Evolutionary conservation across 2,888 invertebrate genomes (phyloP).

Genomic region (Catotricha subobsoleta): DNA sequence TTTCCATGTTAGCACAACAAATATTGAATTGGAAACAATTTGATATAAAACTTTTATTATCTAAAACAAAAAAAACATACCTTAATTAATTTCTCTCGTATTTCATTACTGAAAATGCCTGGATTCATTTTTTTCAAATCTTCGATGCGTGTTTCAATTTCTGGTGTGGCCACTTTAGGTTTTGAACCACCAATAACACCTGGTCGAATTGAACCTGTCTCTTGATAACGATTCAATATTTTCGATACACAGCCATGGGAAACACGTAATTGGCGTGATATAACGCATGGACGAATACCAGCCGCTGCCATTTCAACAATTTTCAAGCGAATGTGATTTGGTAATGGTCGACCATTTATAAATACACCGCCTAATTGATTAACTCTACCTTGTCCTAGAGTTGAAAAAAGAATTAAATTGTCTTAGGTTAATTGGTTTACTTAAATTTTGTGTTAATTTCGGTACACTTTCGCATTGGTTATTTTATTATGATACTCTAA

Average conservation of each 20-base stretch:
- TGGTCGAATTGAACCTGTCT: slow-evolving; percentile 27
- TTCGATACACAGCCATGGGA: slow-evolving; percentile 96
- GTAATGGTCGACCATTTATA: slow-evolving; percentile 91
- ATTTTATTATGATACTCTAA: too few relatives aligned
- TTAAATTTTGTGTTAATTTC: too few relatives aligned
- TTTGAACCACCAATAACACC: slow-evolving; percentile 72
- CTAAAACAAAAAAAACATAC: slow-evolving; percentile 23
- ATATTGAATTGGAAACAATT: background rate
- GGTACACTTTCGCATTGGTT: too few relatives aligned
- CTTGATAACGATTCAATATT: slow-evolving; percentile 85
- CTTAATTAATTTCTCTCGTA: slow-evolving; percentile 83
- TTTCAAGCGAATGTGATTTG: slow-evolving; percentile 84
- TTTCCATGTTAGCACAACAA: background rate
- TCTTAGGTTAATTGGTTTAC: too few relatives aligned
- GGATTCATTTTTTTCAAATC: slow-evolving; percentile 86
- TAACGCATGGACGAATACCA: slow-evolving; percentile 88
- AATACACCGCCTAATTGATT: slow-evolving; percentile 96
- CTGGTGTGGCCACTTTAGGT: slow-evolving; percentile 60
- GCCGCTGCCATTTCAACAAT: slow-evolving; percentile 94
- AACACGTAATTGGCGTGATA: slow-evolving; percentile 81
- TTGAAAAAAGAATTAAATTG: slow-evolving; percentile 19
- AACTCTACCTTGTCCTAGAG: slow-evolving; percentile 71
- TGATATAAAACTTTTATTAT: background rate
- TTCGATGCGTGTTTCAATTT: slow-evolving; percentile 82
- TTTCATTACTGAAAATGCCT: slow-evolving; percentile 90